Evolutionary conservation across 1,140 invertebrate genomes (phyloP).

Genomic region (Copidosoma floridanum): DNA sequence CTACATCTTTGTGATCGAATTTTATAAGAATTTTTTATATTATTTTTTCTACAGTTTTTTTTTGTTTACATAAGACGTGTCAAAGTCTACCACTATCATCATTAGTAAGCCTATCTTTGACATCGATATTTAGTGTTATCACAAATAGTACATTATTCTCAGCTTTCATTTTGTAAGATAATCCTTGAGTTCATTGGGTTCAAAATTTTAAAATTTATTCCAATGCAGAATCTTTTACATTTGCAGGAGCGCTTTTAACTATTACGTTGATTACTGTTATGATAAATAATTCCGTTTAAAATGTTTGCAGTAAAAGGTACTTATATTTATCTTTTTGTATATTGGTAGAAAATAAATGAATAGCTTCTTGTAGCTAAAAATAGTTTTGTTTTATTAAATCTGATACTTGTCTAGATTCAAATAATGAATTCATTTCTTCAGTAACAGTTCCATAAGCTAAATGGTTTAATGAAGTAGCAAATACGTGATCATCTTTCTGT

Average conservation of each 20-base stretch:
- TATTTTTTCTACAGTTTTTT: background rate
- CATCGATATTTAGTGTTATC: background rate
- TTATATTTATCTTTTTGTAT: background rate
- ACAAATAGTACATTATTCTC: background rate
- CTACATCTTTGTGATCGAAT: background rate
- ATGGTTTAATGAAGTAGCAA: slow-evolving; percentile 18
- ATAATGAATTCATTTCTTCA: background rate
- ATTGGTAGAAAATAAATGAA: slow-evolving; percentile 1
- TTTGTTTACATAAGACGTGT: background rate
- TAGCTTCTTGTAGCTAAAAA: background rate
- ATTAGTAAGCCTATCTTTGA: background rate
- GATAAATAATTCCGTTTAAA: background rate
- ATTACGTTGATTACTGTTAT: background rate
- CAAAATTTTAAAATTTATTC: background rate
- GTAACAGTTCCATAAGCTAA: background rate
- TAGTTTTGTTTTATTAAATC: background rate
- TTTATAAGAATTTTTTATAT: background rate
- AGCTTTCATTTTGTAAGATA: background rate
- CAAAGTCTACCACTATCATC: background rate
- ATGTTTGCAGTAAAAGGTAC: background rate
- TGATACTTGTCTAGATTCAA: slow-evolving; percentile 1
- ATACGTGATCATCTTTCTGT: slow-evolving; percentile 26
- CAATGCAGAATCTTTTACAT: background rate
- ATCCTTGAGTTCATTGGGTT: background rate
- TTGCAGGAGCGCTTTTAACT: background rate